Base-by-base conservation (phyloP, 2,888 invertebrate species). In the Protodeltote pygarga region DNA sequence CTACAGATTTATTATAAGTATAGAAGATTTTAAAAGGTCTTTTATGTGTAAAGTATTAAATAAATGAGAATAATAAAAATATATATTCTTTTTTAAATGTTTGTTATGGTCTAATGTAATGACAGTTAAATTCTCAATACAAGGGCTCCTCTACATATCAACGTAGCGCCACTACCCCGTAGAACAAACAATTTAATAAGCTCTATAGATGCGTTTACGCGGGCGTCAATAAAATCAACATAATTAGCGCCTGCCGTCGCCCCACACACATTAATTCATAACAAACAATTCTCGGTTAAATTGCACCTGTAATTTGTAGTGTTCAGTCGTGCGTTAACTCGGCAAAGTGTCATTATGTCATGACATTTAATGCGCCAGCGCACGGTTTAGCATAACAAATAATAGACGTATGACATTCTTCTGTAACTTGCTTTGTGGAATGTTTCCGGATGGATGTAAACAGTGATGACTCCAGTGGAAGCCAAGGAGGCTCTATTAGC, bases 301-400 rank as follows among this genome's bases (percentile, higher is more conserved):
- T 81, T 81, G 75, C 75, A 74, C 69, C 71, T 75, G 80, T 79
- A 85, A 88, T 88, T 86, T 83, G 81, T 78, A 63, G 64, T 71
- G 77, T 72, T 74, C 73, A 71, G 69, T 71, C 67, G 63, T 64
- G 65, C 71, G 70, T 69, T 70, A 55, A 59, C 63, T 45, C 59
- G 31, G 58, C 60, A 42, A 38, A 61, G 78, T 81, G 78, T 82
- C 79, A 89, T 89, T 89, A 87, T 70, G 74, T 66, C 75, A 71
- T 71, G 74, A 66, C 69, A 71, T 77, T 81, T 81, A 82, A 83
- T 79, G 79, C 68, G 58, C 70, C 73, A 75, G 71, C 70, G 68
- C 70, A 66, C 51, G 71, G 73, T 80, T 90, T 90, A 80, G 85
- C 89, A 90, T 89, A 89, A 68, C 87, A 89, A 89, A 89, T 90